Evolutionary conservation across 2,888 invertebrate species (phyloP), one percentile per base, ranked within the genome.

Genomic region (Sussaba pulchella): DNA sequence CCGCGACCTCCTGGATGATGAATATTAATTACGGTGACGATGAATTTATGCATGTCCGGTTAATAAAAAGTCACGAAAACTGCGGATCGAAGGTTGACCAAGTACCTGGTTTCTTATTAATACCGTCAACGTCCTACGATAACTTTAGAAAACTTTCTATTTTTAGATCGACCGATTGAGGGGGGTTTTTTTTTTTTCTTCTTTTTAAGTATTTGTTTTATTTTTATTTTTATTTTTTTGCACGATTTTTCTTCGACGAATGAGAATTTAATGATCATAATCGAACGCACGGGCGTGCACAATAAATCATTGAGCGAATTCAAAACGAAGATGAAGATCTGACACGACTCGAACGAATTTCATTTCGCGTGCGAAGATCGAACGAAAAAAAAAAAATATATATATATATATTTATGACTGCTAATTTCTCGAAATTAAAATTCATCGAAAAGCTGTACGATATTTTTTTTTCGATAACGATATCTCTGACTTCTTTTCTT

Each of bases 101-200:
- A 84, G 84, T 82, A 82, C 82, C 79, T 83, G 66, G 63, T 83
- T 77, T 80, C 57, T 63, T 31, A 6, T 63, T 72, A 69, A 78
- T 72, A 71, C 76, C 79, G 57, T 71, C 73, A 66, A 77, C 70
- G 80, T 80, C 67, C 75, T 63, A 41, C 66, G 67, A 31, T 31
- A 5, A 76, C 63, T 73, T 75, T 41, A 41, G 21, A 26, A 57
- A 72, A 47, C 69, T 76, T 72, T 80, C 67, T 76, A 72, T 72
- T 72, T 61, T 80, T 80, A 57, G 54, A 63, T 17, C 14, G 71
- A 61, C 36, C 39, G 41, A 39, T 24, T n/a, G 17, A 10, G 21
- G 4, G 31, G 31, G 6, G 9, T 43, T n/a, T 10, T 41, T 43
- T 36, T 69, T 59, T 14, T 64, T 52, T 12, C 36, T 54, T 66